phyloP scores from a whole-genome alignment of 2,113 vertebrate species.

The Peromyscus leucopus region DNA sequence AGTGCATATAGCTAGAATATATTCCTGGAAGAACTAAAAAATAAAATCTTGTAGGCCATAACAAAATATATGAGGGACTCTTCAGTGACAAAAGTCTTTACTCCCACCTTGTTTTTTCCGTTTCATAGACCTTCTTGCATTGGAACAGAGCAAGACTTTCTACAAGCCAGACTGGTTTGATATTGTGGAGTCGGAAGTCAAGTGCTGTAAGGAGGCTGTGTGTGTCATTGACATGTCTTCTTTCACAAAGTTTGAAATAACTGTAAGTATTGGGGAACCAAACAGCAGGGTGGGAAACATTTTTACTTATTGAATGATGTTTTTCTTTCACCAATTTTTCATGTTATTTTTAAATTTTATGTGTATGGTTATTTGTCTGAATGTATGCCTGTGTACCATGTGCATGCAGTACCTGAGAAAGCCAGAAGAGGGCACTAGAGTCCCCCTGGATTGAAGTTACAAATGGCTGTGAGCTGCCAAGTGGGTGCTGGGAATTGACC shows the following conservation, averaged over 20 bases:
- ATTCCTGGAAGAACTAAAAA: constrained; percentile 15
- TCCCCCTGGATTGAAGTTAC: neutral
- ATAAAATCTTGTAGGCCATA: neutral
- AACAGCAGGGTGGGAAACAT: neutral
- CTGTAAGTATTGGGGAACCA: constrained; percentile 89
- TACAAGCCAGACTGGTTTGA: constrained; percentile 99
- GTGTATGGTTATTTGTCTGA: neutral
- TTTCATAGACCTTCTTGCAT: constrained; percentile 92
- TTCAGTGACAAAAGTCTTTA: neutral
- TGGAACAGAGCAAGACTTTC: constrained; percentile 99
- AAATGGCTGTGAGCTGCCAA: neutral
- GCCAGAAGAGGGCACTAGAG: neutral
- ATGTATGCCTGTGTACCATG: neutral
- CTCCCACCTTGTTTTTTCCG: constrained; percentile 24
- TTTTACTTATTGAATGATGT: neutral
- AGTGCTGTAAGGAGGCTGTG: constrained; percentile 98
- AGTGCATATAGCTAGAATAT: neutral
- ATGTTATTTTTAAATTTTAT: neutral
- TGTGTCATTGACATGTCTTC: constrained; percentile 99
- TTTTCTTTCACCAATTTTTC: neutral
- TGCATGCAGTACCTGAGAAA: neutral
- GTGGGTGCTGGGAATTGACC: neutral
- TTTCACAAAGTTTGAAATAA: constrained; percentile 99
- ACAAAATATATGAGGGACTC: neutral
- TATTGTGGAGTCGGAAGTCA: constrained; percentile 97